These are phyloP conservation scores for Sitophilus oryzae DNA, from an alignment of 1,140 invertebrate genomes.

Conservation along the genomic window DNA sequence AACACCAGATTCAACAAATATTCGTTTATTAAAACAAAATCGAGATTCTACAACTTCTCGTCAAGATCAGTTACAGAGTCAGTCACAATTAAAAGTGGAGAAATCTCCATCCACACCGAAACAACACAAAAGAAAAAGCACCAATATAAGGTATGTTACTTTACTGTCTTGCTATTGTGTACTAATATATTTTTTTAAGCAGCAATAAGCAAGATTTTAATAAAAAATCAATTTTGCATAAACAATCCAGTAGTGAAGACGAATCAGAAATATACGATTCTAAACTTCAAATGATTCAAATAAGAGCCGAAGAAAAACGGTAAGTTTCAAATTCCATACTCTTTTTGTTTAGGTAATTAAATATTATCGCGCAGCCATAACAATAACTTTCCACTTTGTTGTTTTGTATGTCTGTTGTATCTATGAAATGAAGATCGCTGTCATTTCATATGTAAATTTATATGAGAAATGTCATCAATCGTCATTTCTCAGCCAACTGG, in stretches of 20 bases:
- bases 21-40: conserved; percentile 45
- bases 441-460: no score
- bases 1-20: conserved; percentile 14
- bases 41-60: conserved; percentile 6
- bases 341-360: no score
- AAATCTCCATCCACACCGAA: conserved; percentile 29
- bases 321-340: conserved; percentile 2
- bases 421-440: no score
- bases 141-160: conserved; percentile 5
- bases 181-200: conserved; percentile 5
- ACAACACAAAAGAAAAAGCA: conserved; percentile 19
- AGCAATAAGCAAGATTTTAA: conserved; percentile 4
- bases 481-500: no score
- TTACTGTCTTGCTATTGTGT: no score
- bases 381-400: not conserved
- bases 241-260: conserved; percentile 48
- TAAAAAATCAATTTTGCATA: conserved; percentile 30
- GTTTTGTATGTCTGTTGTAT: no score
- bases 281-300: conserved; percentile 54
- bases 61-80: conserved; percentile 1
- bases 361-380: not conserved
- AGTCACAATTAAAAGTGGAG: conserved; percentile 10
- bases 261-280: conserved; percentile 56
- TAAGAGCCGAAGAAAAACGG: conserved; percentile 49
- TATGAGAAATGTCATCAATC: no score